Evolutionary conservation across 2,113 vertebrate species (phyloP).

Genomic region (Microtus montanus): DNA sequence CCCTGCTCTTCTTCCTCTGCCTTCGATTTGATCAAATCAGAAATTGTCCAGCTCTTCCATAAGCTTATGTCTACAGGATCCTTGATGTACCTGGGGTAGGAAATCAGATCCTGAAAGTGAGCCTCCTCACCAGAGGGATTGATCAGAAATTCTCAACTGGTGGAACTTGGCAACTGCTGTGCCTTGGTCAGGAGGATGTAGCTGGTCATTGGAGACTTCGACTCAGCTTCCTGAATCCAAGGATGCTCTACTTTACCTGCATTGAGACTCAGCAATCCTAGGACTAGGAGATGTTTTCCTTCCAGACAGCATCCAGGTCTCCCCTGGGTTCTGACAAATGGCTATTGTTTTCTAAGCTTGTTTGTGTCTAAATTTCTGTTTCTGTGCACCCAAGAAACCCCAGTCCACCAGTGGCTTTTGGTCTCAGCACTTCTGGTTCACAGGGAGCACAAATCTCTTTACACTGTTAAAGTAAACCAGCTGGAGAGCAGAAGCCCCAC

Average conservation of each 20-base stretch:
- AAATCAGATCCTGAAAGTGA: not conserved
- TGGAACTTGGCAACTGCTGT: accelerated
- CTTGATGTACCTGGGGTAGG: not conserved
- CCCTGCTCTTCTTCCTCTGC: not conserved
- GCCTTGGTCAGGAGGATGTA: not conserved
- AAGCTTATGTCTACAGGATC: accelerated
- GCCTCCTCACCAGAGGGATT: not conserved
- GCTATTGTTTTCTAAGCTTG: accelerated
- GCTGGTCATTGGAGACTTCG: not conserved
- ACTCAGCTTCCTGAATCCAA: not conserved
- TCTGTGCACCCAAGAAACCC: not conserved
- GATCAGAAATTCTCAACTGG: not conserved
- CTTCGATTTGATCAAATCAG: not conserved
- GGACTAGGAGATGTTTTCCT: accelerated
- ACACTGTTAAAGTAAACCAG: not conserved
- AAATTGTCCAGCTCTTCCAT: not conserved
- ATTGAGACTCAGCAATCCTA: accelerated
- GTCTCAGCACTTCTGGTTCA: not conserved
- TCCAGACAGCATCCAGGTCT: not conserved
- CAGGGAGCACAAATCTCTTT: not conserved
- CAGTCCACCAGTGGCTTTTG: not conserved
- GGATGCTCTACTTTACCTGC: not conserved
- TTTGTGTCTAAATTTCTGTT: not conserved
- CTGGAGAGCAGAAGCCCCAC: not conserved
- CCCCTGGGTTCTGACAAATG: not conserved